These are phyloP conservation scores for Smithornis capensis DNA, from an alignment of 2,113 vertebrate species.

Conservation along the genomic window DNA sequence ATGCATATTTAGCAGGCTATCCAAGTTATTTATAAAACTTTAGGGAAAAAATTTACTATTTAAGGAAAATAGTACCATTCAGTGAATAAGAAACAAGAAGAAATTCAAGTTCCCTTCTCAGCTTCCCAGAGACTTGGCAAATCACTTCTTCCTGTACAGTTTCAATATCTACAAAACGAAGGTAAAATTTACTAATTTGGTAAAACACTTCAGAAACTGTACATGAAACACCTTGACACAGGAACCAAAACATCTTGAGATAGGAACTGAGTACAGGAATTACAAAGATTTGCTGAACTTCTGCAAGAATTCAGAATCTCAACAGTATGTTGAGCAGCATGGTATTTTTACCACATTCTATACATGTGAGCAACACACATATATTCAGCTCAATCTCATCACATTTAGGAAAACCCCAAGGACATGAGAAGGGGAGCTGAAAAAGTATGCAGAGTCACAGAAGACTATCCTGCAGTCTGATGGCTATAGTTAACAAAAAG, in stretches of 20 bases:
- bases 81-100: constrained; percentile 2
- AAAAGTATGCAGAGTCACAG: neutral
- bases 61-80: constrained; percentile 39
- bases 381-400: neutral
- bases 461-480: neutral
- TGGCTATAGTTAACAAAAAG: neutral
- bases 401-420: neutral
- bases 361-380: neutral
- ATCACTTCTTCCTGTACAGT: neutral
- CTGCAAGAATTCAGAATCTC: neutral
- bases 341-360: neutral
- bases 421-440: neutral
- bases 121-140: neutral
- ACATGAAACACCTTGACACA: neutral
- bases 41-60: constrained; percentile 42
- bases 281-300: neutral
- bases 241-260: neutral
- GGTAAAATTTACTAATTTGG: neutral
- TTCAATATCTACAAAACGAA: neutral
- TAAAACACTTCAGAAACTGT: neutral
- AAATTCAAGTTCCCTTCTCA: constrained; percentile 8
- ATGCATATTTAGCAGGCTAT: constrained; percentile 63
- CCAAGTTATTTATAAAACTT: constrained; percentile 68
- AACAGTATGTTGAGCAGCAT: neutral
- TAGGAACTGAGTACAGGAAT: neutral